These are phyloP conservation scores for Pseudomyrmex sp. DNA, from an alignment of 1,140 invertebrate genomes.

Conservation along the genomic window DNA sequence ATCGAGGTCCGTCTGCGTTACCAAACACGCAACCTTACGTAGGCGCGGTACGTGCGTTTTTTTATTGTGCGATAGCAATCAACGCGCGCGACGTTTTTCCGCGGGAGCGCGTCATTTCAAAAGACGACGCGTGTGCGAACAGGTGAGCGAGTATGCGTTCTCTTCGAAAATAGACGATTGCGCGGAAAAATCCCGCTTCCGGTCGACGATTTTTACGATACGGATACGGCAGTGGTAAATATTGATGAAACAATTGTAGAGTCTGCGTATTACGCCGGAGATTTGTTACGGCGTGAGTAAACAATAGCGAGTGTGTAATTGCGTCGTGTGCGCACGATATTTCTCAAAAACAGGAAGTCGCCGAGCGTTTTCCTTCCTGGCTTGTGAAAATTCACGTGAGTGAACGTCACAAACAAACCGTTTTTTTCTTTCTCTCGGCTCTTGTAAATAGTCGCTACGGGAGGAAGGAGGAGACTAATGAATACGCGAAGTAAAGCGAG, in stretches of 20 bases:
- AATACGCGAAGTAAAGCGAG: too few species aligned
- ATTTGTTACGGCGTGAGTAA: neutral
- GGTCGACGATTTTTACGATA: neutral
- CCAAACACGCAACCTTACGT: conserved; percentile 56
- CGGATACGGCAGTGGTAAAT: neutral
- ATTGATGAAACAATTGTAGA: neutral
- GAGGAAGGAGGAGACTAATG: too few species aligned
- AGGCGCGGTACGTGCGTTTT: neutral
- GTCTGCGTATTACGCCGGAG: too few species aligned
- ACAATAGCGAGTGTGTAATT: conserved; percentile 27
- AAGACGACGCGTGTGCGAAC: neutral
- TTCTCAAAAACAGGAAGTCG: conserved; percentile 36
- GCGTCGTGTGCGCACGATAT: conserved; percentile 21
- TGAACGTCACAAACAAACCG: conserved; percentile 13
- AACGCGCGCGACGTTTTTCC: neutral
- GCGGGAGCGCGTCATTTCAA: neutral
- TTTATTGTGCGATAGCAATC: conserved; percentile 36
- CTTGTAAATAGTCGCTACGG: too few species aligned
- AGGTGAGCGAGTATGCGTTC: conserved; percentile 21
- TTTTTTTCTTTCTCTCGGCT: neutral
- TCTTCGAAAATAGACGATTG: neutral
- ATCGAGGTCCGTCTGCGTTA: conserved; percentile 51
- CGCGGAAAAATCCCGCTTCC: neutral
- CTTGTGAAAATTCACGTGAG: conserved; percentile 24
- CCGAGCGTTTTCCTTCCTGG: conserved; percentile 1